These are phyloP conservation scores for Rhaphigaster nebulosa DNA, from an alignment of 2,888 invertebrate genomes.

Conservation along the genomic window DNA sequence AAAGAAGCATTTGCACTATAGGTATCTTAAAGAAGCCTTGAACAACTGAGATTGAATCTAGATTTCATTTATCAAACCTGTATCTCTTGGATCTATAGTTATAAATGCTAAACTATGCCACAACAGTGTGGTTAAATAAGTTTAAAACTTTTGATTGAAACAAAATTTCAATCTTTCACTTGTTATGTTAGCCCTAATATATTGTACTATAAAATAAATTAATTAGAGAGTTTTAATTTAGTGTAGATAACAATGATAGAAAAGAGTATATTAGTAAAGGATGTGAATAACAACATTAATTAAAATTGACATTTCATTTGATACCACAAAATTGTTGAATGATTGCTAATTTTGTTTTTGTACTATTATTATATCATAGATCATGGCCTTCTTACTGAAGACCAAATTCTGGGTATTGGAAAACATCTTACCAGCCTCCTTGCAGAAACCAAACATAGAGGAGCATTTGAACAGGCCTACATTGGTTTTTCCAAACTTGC, in stretches of 20 bases:
- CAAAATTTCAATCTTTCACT: too few species aligned
- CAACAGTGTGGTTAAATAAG: too few species aligned
- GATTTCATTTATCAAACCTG: too few species aligned
- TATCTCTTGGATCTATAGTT: too few species aligned
- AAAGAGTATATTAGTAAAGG: not conserved
- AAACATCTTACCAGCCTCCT: constrained; percentile 78
- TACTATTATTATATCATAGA: constrained; percentile 42
- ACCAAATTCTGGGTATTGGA: constrained; percentile 75
- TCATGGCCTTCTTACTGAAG: constrained; percentile 70
- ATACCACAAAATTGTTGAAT: not conserved
- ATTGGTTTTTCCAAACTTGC: constrained; percentile 87
- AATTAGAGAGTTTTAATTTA: not conserved
- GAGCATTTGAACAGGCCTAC: constrained; percentile 97
- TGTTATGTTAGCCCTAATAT: too few species aligned
- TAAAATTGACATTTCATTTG: not conserved
- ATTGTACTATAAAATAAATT: not conserved
- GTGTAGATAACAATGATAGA: not conserved
- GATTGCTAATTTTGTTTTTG: not conserved
- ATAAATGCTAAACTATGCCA: too few species aligned
- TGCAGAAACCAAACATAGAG: constrained; percentile 88
- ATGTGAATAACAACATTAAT: not conserved
- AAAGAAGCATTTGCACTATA: too few species aligned
- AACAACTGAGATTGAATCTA: too few species aligned
- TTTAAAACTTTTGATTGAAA: too few species aligned
- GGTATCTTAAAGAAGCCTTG: too few species aligned